A percentile compares a stretch with the other conserved stretches of the same genome.
These are phyloP conservation scores for Apus apus DNA, from an alignment of 2,113 vertebrate genomes.

Conservation along the genomic window DNA sequence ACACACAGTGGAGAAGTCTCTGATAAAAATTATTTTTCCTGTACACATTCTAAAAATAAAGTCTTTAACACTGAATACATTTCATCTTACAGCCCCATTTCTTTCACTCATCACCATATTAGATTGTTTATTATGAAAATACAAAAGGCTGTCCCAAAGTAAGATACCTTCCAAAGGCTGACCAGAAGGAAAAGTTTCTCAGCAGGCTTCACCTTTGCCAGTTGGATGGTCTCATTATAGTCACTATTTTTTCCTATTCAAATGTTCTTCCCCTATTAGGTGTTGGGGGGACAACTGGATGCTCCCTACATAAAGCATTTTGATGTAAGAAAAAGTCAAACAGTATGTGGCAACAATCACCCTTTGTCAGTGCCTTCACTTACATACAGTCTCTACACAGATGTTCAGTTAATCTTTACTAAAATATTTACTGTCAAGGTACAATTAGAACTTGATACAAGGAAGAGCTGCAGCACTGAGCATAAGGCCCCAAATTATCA, in stretches of 20 bases:
- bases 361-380: not conserved
- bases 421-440: not conserved
- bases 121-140: not conserved
- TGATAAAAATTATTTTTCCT: not conserved
- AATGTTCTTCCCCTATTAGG: not conserved
- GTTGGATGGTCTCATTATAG: not conserved
- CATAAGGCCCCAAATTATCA: not conserved
- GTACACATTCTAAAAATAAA: not conserved
- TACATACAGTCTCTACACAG: not conserved
- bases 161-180: not conserved
- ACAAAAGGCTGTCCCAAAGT: not conserved
- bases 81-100: not conserved
- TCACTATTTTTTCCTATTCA: not conserved
- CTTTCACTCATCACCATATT: not conserved
- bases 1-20: not conserved
- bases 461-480: not conserved
- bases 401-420: not conserved
- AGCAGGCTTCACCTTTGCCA: not conserved
- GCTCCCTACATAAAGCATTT: not conserved
- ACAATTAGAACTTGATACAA: not conserved
- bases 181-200: not conserved
- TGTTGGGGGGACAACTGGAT: not conserved
- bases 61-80: not conserved
- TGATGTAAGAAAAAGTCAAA: not conserved
- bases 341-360: not conserved